Evolutionary conservation across 2,797 vertebrate genomes (phyloP), one percentile per base, ranked within the genome.

Genomic region (Chaetodon trifasciatus): DNA sequence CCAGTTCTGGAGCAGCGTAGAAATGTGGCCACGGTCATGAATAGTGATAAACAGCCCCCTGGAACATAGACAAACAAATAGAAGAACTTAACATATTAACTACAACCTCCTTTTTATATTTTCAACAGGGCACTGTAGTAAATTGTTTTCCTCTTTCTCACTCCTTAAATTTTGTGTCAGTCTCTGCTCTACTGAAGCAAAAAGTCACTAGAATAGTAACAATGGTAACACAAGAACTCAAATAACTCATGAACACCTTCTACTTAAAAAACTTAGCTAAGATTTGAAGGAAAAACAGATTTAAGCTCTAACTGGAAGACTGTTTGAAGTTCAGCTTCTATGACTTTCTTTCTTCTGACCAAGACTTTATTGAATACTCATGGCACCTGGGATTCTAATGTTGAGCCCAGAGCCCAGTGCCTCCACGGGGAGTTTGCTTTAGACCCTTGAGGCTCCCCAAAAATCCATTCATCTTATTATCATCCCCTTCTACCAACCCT

Each of bases 11-110:
- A 99, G 96, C 77, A 99, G 46, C 2, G 96, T 96, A 86, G 96
- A 92, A 49, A 99, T 96, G 84, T 99, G 98, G 13, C 96, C 96
- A 57, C 93, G 94, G 89, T 99, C 98, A 63, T 99, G 97, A 74
- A 98, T 97, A 56, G 96, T 97, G 90, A 99, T 97, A 92, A 99
- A 99, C 75, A 99, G 96, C 28, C 98, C 98, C 90, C 98, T 99
- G 77, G 2, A 89, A 88, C 17, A 85, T 0, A 89, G 42, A 67
- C 44, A 75, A 70, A 74, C 58, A 88, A 44, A 81, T 0, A 50
- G 16, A 85, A 47, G 24, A 73, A 47, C 1, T 4, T 5, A 58
- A 17, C 50, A 64, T 0, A 61, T 24, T 2, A 23, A 70, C 42
- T 5, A 70, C 23, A 78, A 8, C 44, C 56, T 4, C 82, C 6